Conservation (phyloP, 2,113 vertebrate genomes). For the Aptenodytes patagonicus region DNA sequence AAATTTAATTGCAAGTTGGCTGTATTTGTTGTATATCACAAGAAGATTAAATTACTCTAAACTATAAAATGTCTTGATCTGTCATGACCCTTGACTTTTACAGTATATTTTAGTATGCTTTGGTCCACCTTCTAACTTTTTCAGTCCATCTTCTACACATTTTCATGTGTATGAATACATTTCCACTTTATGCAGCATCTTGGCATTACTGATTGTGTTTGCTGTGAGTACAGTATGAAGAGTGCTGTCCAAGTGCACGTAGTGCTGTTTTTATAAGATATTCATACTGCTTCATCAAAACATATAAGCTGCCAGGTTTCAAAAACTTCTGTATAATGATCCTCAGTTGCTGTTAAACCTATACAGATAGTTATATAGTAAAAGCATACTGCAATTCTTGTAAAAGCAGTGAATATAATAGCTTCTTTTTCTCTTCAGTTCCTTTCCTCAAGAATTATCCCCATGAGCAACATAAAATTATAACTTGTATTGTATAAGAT, state of each 20-base stretch:
- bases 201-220: neutral
- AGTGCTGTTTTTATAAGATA: neutral
- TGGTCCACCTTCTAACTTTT: neutral
- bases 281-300: neutral
- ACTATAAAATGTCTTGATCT: neutral
- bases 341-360: neutral
- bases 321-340: neutral
- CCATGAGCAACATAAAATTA: neutral
- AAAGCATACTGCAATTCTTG: neutral
- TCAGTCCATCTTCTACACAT: too few relatives aligned
- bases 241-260: neutral
- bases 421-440: neutral
- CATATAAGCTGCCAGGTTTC: neutral
- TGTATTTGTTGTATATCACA: neutral
- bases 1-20: neutral
- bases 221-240: neutral
- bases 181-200: neutral
- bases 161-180: neutral
- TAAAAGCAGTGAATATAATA: neutral
- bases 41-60: neutral
- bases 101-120: neutral
- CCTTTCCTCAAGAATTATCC: neutral
- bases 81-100: neutral
- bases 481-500: neutral
- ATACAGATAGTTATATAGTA: neutral